These are phyloP conservation scores for Yoshiicerus persimilis DNA, from an alignment of 1,140 invertebrate genomes.

Conservation along the genomic window DNA sequence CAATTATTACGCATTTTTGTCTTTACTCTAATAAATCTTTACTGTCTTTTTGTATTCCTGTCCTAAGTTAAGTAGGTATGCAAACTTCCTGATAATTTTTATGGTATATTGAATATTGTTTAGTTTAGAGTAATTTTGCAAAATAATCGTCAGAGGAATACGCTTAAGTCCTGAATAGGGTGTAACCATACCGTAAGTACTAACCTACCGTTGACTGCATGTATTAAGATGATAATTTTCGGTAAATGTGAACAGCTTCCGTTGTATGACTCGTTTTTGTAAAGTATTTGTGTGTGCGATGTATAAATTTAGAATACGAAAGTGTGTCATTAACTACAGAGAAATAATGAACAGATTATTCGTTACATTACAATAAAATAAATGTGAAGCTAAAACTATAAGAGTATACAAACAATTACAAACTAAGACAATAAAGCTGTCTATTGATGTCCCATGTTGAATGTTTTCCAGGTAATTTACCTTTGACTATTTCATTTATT, in stretches of 20 bases:
- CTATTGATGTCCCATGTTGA: constrained; percentile 11
- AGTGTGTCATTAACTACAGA: background rate
- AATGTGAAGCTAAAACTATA: background rate
- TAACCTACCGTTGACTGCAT: background rate
- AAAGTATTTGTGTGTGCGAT: background rate
- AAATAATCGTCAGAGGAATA: background rate
- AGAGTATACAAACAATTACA: constrained; percentile 2
- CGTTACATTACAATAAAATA: background rate
- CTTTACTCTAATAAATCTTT: no score
- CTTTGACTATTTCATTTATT: background rate
- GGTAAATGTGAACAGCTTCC: background rate
- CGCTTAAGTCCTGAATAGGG: background rate
- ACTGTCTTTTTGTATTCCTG: no score
- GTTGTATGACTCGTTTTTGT: background rate
- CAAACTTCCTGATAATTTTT: no score
- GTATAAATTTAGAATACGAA: background rate
- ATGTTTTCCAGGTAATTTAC: background rate
- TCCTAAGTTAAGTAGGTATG: no score
- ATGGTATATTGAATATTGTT: no score
- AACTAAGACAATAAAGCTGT: constrained; percentile 25
- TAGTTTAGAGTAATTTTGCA: background rate
- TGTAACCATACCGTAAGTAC: background rate
- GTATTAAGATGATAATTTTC: background rate
- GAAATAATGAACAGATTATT: constrained; percentile 7
- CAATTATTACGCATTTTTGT: no score